A percentile compares a stretch with the other conserved stretches of the same genome.
Evolutionary conservation across 2,113 vertebrate species (phyloP).

Genomic region (Tiliqua scincoides): DNA sequence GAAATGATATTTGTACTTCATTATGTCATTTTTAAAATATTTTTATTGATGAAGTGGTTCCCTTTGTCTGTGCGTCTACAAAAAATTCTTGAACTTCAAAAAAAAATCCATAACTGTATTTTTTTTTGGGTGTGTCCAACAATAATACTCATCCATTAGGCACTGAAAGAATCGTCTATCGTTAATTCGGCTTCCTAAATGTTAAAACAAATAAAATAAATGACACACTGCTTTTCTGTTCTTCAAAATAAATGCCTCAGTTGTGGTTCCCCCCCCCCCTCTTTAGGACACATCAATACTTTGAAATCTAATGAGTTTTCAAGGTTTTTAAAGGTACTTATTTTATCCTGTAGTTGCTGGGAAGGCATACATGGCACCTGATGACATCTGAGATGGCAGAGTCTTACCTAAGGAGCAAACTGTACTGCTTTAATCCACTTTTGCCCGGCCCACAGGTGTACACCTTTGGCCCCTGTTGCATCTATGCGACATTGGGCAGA

Average conservation of each 20-base stretch:
- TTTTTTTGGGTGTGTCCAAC: constrained; percentile 9
- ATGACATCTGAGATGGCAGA: no score
- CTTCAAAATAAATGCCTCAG: background rate
- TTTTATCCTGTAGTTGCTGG: background rate
- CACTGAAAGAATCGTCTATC: background rate
- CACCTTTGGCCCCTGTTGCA: no score
- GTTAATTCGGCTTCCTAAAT: background rate
- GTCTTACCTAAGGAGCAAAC: no score
- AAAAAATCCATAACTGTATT: background rate
- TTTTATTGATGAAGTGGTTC: background rate
- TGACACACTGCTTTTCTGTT: background rate
- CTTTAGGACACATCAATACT: background rate
- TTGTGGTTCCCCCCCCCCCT: no score
- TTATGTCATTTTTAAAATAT: background rate
- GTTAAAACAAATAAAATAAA: background rate
- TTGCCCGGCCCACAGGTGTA: no score
- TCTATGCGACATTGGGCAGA: no score
- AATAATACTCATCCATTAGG: background rate
- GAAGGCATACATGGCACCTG: background rate
- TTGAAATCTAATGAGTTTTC: background rate
- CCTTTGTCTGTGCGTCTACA: background rate
- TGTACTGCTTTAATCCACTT: no score
- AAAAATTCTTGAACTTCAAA: constrained; percentile 22
- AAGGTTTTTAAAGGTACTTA: background rate
- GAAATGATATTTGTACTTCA: background rate